Percentiles rank a stretch among this genome's conserved stretches.
Conservation (phyloP, 1,140 invertebrate genomes). For the Rhopalosiphum padi region DNA sequence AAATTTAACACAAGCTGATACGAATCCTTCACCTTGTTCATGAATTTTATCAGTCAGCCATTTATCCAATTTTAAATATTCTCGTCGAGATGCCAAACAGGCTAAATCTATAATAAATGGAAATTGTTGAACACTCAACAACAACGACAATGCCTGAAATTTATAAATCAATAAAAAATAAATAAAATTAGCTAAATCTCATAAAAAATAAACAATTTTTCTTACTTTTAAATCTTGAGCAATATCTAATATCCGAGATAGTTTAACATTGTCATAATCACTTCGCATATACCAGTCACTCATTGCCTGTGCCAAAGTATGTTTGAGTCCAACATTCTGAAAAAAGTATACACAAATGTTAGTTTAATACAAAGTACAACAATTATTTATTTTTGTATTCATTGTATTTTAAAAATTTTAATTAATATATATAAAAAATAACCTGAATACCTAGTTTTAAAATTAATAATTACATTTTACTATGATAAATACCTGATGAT, state of each 20-base stretch:
- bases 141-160: constrained; percentile 79
- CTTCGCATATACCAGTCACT: constrained; percentile 94
- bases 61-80: constrained; percentile 98
- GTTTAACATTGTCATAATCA: constrained; percentile 89
- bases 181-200: background rate
- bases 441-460: background rate
- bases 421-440: constrained; percentile 37
- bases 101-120: constrained; percentile 98
- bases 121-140: constrained; percentile 93
- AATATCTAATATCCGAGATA: constrained; percentile 94
- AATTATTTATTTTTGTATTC: too few species aligned
- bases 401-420: too few species aligned
- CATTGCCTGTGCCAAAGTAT: constrained; percentile 95
- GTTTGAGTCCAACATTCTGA: constrained; percentile 71
- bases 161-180: constrained; percentile 22
- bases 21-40: constrained; percentile 90
- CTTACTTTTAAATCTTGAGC: constrained; percentile 91
- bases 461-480: background rate
- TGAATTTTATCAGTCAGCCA: constrained; percentile 97
- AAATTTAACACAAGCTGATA: constrained; percentile 85
- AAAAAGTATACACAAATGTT: background rate
- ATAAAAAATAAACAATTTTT: background rate
- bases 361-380: too few species aligned
- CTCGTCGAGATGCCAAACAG: constrained; percentile 92
- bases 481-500: constrained; percentile 67